A percentile compares a stretch with the other conserved stretches of the same genome.
Conservation (phyloP, 2,888 invertebrate genomes). For the Leptopterna dolabrata region DNA sequence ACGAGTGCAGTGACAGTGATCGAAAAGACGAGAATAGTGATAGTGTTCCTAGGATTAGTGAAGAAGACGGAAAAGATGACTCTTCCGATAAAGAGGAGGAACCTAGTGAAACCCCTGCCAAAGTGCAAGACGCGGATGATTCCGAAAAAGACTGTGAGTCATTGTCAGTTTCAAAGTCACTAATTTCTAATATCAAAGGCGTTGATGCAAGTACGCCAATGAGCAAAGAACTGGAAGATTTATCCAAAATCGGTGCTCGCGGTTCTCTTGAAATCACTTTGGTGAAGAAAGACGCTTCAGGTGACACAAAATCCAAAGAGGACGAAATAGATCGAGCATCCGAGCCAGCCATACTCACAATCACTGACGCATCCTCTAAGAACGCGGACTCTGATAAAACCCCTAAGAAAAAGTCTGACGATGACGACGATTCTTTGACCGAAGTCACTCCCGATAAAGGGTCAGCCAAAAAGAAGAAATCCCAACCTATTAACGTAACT, state of each 20-base stretch:
- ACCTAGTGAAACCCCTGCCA: background rate
- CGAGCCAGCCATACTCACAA: slow-evolving; percentile 61
- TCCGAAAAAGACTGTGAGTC: slow-evolving; percentile 1
- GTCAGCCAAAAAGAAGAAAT: slow-evolving; percentile 59
- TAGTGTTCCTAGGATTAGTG: slow-evolving; percentile 36
- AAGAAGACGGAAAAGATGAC: background rate
- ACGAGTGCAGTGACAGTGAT: slow-evolving; percentile 52
- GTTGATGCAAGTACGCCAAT: slow-evolving; percentile 46
- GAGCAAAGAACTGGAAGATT: slow-evolving; percentile 58
- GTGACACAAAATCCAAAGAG: slow-evolving; percentile 45
- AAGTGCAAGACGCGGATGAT: slow-evolving; percentile 14
- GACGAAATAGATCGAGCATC: slow-evolving; percentile 62
- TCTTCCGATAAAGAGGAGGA: background rate
- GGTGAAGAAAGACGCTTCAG: slow-evolving; percentile 55
- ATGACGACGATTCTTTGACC: slow-evolving; percentile 52
- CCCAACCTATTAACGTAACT: slow-evolving; percentile 66
- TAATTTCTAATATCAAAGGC: slow-evolving; percentile 46
- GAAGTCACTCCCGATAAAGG: slow-evolving; percentile 58
- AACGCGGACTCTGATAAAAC: background rate
- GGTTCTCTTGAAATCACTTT: slow-evolving; percentile 58
- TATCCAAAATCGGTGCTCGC: slow-evolving; percentile 56
- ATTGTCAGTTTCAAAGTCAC: background rate
- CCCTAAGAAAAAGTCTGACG: slow-evolving; percentile 43
- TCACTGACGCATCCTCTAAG: slow-evolving; percentile 30
- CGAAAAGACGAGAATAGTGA: slow-evolving; percentile 43